Percentiles rank a stretch among this genome's conserved stretches.
phyloP scores from a whole-genome alignment of 2,797 vertebrate species.

The Chelon auratus region DNA sequence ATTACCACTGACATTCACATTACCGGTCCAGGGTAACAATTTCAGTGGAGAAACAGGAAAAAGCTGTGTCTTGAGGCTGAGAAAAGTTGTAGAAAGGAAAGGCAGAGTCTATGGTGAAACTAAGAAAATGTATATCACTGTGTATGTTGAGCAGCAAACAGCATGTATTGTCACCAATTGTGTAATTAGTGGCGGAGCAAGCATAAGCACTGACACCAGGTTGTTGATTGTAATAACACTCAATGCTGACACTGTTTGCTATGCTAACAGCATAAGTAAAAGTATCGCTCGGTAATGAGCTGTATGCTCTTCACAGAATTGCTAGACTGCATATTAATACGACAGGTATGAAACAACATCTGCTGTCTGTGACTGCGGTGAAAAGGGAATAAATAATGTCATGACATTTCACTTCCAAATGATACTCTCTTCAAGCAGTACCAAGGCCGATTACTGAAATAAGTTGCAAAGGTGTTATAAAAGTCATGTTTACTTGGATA shows the following conservation, averaged over 20 bases:
- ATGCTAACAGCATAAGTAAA: slow-evolving; percentile 44
- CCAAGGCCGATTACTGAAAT: slow-evolving; percentile 18
- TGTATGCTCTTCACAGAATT: slow-evolving; percentile 26
- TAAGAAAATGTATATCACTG: background rate
- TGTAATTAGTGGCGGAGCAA: slow-evolving; percentile 24
- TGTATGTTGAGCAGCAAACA: background rate
- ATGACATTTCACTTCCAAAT: slow-evolving; percentile 39
- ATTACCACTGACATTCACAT: slow-evolving; percentile 41
- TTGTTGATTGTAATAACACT: slow-evolving; percentile 42
- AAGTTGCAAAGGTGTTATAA: background rate
- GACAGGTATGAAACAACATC: slow-evolving; percentile 51
- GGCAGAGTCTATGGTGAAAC: background rate
- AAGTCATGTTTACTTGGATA: background rate
- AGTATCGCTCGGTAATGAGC: slow-evolving; percentile 39
- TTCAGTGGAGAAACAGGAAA: slow-evolving; percentile 1
- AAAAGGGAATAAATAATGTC: slow-evolving; percentile 35
- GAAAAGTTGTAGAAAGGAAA: background rate
- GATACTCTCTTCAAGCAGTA: slow-evolving; percentile 27
- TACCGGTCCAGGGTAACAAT: slow-evolving; percentile 28
- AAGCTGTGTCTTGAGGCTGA: background rate
- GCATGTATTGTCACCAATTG: slow-evolving; percentile 28
- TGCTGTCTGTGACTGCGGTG: slow-evolving; percentile 29
- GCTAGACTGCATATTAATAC: slow-evolving; percentile 53
- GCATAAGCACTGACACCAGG: slow-evolving; percentile 31
- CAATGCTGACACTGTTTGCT: slow-evolving; percentile 48